Evolutionary conservation across 1,140 invertebrate species (phyloP).

Genomic region (Drosophila elegans): DNA sequence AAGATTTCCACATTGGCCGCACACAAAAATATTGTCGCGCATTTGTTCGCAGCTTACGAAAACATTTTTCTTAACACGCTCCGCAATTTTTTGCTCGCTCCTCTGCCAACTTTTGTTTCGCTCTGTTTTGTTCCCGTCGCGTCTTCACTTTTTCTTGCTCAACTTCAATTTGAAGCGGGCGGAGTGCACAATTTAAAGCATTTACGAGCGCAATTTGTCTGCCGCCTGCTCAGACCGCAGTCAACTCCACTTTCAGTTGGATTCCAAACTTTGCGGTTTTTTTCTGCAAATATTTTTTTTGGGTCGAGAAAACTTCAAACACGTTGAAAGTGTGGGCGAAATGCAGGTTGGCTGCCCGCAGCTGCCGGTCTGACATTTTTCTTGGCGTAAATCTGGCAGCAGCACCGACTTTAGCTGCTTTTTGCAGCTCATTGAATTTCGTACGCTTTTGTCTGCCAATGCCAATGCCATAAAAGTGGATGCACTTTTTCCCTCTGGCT

Average conservation of each 20-base stretch:
- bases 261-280: slow-evolving; percentile 27
- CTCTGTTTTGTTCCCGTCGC: slow-evolving; percentile 28
- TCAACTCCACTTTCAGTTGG: slow-evolving; percentile 66
- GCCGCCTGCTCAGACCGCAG: slow-evolving; percentile 63
- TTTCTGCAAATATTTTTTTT: slow-evolving; percentile 3
- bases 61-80: slow-evolving; percentile 82
- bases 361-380: slow-evolving; percentile 71
- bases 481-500: slow-evolving; percentile 15
- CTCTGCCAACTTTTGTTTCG: slow-evolving; percentile 68
- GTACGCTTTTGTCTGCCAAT: slow-evolving; percentile 70
- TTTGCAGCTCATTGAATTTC: slow-evolving; percentile 81
- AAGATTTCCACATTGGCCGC: slow-evolving; percentile 33
- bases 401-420: slow-evolving; percentile 75
- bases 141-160: slow-evolving; percentile 50
- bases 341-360: slow-evolving; percentile 60
- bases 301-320: slow-evolving; percentile 12
- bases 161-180: slow-evolving; percentile 68
- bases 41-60: slow-evolving; percentile 81
- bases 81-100: slow-evolving; percentile 76
- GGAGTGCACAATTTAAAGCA: slow-evolving; percentile 75
- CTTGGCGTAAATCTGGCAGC: slow-evolving; percentile 79
- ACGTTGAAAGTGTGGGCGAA: slow-evolving; percentile 31
- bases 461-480: slow-evolving; percentile 65
- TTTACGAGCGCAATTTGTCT: slow-evolving; percentile 81
- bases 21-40: slow-evolving; percentile 77